Evolutionary conservation across 2,888 invertebrate species (phyloP).

Genomic region (Cepaea hortensis): DNA sequence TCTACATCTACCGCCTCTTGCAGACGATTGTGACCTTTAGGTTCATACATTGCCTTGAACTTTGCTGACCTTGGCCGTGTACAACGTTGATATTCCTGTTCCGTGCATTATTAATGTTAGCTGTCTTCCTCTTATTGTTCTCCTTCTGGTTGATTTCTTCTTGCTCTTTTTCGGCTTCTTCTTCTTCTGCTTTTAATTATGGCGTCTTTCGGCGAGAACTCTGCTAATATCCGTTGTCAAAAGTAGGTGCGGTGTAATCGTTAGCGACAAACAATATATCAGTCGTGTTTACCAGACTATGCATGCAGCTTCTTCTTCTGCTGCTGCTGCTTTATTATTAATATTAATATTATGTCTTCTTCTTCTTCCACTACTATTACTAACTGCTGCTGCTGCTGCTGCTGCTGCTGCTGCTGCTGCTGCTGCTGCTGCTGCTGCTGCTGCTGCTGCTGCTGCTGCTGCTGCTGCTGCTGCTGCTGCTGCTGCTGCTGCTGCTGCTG

Average conservation of each 20-base stretch:
- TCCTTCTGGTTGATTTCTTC: not conserved
- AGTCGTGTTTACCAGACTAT: not conserved
- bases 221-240: not conserved
- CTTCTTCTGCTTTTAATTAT: not conserved
- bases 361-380: too few relatives aligned
- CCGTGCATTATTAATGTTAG: not conserved
- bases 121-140: not conserved
- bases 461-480: too few relatives aligned
- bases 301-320: not conserved
- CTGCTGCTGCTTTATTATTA: too few relatives aligned
- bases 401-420: too few relatives aligned
- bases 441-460: too few relatives aligned
- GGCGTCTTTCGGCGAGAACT: not conserved
- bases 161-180: too few relatives aligned
- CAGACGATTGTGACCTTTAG: slow-evolving; percentile 6
- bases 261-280: not conserved
- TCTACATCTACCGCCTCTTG: not conserved
- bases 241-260: not conserved
- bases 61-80: slow-evolving; percentile 18
- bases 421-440: too few relatives aligned
- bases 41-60: not conserved
- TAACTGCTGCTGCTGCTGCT: too few relatives aligned
- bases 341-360: too few relatives aligned
- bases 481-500: too few relatives aligned
- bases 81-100: not conserved